Evolutionary conservation across 2,888 invertebrate species (phyloP).

Genomic region (Automeris io): DNA sequence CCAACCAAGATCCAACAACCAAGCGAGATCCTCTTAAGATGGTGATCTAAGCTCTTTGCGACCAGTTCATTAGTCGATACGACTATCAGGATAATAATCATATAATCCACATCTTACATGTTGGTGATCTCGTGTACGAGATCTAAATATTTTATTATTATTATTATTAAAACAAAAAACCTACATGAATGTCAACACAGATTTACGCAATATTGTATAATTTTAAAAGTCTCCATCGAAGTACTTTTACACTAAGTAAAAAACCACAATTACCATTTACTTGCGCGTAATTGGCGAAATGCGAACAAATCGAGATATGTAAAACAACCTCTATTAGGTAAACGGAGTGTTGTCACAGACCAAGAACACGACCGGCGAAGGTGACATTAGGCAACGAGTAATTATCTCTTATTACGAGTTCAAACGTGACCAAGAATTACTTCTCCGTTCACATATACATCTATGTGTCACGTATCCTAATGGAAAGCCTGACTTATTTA

Average conservation of each 20-base stretch:
- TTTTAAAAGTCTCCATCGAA: too few species aligned
- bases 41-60: too few species aligned
- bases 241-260: background rate
- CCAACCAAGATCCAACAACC: too few species aligned
- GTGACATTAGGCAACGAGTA: constrained; percentile 19
- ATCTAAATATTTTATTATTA: too few species aligned
- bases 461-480: constrained; percentile 5
- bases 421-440: constrained; percentile 19
- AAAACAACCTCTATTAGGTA: constrained; percentile 18
- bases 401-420: constrained; percentile 14
- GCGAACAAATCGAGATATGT: background rate
- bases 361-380: constrained; percentile 19
- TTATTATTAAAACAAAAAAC: too few species aligned
- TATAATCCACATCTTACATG: too few species aligned
- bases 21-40: too few species aligned
- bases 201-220: too few species aligned
- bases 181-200: too few species aligned
- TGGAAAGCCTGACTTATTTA: background rate
- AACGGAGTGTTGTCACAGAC: constrained; percentile 22
- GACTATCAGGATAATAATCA: too few species aligned
- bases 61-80: too few species aligned
- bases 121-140: too few species aligned
- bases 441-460: constrained; percentile 8
- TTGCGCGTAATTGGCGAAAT: background rate
- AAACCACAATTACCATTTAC: background rate